phyloP scores from a whole-genome alignment of 2,888 invertebrate species.

The Hypomecis atomaria region DNA sequence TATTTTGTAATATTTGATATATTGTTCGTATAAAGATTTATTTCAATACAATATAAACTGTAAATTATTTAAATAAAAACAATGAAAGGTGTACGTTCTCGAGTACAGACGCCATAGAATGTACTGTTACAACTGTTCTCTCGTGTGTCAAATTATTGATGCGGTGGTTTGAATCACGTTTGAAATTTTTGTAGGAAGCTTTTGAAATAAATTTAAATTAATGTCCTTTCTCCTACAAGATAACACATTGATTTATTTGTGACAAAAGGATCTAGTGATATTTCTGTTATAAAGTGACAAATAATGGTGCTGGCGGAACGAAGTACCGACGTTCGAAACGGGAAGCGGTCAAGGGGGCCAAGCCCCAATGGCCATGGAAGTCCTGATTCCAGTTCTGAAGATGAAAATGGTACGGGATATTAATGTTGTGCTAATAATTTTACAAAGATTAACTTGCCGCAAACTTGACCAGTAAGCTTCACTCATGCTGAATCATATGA shows the following conservation, averaged over 20 bases:
- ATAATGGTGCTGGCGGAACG: constrained; percentile 96
- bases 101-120: constrained; percentile 74
- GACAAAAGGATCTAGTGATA: constrained; percentile 49
- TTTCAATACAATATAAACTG: constrained; percentile 17
- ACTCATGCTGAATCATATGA: constrained; percentile 43
- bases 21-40: not conserved
- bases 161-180: constrained; percentile 85
- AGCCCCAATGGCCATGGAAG: constrained; percentile 94
- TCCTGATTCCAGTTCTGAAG: constrained; percentile 93
- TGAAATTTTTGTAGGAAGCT: constrained; percentile 78
- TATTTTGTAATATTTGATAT: not conserved
- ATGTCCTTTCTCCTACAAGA: constrained; percentile 50
- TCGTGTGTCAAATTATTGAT: constrained; percentile 83
- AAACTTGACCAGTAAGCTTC: constrained; percentile 42
- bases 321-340: constrained; percentile 93
- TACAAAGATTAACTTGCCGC: constrained; percentile 34
- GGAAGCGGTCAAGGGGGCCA: constrained; percentile 94
- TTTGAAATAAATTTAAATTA: constrained; percentile 60
- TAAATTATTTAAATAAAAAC: not conserved
- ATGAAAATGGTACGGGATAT: constrained; percentile 89
- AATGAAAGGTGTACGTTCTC: constrained; percentile 24
- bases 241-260: constrained; percentile 47
- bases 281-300: constrained; percentile 58
- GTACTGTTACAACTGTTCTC: constrained; percentile 55
- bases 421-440: constrained; percentile 31